Evolutionary conservation across 2,888 invertebrate species (phyloP), one percentile per base, ranked within the genome.

Genomic region (Chirona hameri): DNA sequence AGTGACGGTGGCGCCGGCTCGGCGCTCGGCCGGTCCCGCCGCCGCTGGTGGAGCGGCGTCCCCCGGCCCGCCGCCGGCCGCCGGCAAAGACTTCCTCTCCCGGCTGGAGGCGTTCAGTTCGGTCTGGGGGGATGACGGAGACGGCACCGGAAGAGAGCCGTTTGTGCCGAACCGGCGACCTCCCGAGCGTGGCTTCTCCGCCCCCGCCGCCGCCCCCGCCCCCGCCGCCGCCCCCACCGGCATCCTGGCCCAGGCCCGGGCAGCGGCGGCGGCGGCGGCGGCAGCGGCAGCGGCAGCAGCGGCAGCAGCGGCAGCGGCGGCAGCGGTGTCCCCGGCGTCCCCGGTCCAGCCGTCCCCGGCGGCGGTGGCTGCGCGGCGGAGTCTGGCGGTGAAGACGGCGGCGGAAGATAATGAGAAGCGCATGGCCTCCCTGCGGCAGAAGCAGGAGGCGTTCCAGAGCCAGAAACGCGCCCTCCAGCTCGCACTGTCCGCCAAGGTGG

Each of bases 41-140:
- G 27, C 65, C 4, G 27, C 21, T 5, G 2, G 27, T 9, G 65
- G 10, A 7, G 10, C 9, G 14, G 7, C n/a, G 65, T 21, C 65
- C 9, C 7, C 27, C 65, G 57, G 14, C 18, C 3, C 57, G 3
- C 14, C 18, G 3, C 57, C 18, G 10, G 57, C 18, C 57, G n/a
- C n/a, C 24, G n/a, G 21, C n/a, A 3, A 4, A 0, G 69, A 69
- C 69, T 29, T 69, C 15, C 29, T 69, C 10, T 69, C 69, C 14
- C 69, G 69, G 9, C 69, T 69, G 69, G 69, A 69, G 69, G 69
- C 69, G 69, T 69, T 69, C 69, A 69, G 69, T 14, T 10, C 69
- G 7, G 69, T 69, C n/a, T 69, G 69, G 69, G 29, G 15, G 3
- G 69, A 29, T 29, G 69, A 29, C 29, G 69, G 15, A 4, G 69